Evolutionary conservation across 2,797 vertebrate genomes (phyloP).

Genomic region (Myotis findleyi): DNA sequence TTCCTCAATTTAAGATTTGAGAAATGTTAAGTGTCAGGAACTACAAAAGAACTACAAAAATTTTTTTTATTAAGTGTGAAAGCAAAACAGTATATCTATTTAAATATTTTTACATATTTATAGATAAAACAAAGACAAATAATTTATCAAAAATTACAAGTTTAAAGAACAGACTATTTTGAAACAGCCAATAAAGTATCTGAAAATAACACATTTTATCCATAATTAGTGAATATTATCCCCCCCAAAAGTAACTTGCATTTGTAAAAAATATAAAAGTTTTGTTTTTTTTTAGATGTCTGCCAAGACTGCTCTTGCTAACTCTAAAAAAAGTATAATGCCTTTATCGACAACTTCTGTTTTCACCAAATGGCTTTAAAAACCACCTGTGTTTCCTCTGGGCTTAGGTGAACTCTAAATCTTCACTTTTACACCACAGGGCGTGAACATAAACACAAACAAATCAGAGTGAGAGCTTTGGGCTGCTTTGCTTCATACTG

Average conservation of each 20-base stretch:
- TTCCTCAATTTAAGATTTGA: constrained; percentile 52
- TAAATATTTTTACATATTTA: constrained; percentile 80
- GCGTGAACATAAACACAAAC: constrained; percentile 27
- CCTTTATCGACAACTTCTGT: constrained; percentile 49
- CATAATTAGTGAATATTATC: constrained; percentile 63
- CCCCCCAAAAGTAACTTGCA: constrained; percentile 25
- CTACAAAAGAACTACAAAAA: constrained; percentile 57
- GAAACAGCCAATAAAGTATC: constrained; percentile 71
- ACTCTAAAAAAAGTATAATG: constrained; percentile 66
- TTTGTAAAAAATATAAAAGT: constrained; percentile 70
- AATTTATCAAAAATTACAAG: constrained; percentile 79
- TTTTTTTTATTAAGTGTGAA: constrained; percentile 80
- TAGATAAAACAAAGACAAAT: constrained; percentile 79
- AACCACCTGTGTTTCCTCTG: constrained; percentile 21
- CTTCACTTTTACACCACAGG: constrained; percentile 59
- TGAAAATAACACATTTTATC: constrained; percentile 74
- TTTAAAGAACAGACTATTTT: constrained; percentile 79
- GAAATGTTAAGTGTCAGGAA: constrained; percentile 65
- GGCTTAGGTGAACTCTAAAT: constrained; percentile 76
- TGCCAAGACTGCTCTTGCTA: constrained; percentile 72
- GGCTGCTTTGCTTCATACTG: constrained; percentile 86
- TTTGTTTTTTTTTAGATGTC: neutral
- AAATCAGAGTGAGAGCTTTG: neutral
- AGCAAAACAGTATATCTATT: constrained; percentile 73
- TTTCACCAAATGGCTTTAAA: constrained; percentile 43